Base-by-base conservation (phyloP, 2,888 invertebrate species). In the Bombyx huttoni region DNA sequence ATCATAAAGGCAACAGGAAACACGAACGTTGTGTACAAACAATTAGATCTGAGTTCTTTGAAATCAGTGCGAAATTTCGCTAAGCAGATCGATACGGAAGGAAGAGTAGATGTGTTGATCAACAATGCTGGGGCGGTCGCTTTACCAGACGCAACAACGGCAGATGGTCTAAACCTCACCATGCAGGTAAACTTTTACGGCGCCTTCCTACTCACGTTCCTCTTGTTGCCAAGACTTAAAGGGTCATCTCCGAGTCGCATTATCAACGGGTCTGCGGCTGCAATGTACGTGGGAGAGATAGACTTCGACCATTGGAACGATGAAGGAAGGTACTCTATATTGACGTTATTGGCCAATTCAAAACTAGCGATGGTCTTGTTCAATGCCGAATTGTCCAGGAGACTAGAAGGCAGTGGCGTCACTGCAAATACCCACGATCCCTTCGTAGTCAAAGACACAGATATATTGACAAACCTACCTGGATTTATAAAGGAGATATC, bases 141-240 rank as follows among this genome's bases (percentile, higher is more conserved):
- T 0, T 60, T 83, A 0, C 78, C 82, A 0, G 81, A 85, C 52
- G 78, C 67, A 51, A 68, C 86, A 13, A 91, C 93, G 0, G 86
- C 89, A 60, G 93, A 94, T 59, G 92, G 92, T 0, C 74, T 94
- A 34, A 92, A 93, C 58, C 69, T 89, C 1, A 90, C 90, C 1
- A 91, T 93, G 90, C 93, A 93, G 67, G 89, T 92, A 50, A 94
- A 94, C 69, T 91, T 93, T 68, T 92, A 93, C 64, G 93, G 93
- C 8, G 90, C 91, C 0, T 94, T 94, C 68, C 78, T 94, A 47
- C 83, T 95, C 46, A 94, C 94, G 0, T 92, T 91, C 71, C 81
- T 94, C 54, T 79, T 95, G 53, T 69, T 86, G 58, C 86, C 86
- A 54, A 58, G 84, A 60, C 64, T 93, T 13, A 91, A 89, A 70